phyloP scores from a whole-genome alignment of 2,888 invertebrate genomes.

The Strigamia maritima region DNA sequence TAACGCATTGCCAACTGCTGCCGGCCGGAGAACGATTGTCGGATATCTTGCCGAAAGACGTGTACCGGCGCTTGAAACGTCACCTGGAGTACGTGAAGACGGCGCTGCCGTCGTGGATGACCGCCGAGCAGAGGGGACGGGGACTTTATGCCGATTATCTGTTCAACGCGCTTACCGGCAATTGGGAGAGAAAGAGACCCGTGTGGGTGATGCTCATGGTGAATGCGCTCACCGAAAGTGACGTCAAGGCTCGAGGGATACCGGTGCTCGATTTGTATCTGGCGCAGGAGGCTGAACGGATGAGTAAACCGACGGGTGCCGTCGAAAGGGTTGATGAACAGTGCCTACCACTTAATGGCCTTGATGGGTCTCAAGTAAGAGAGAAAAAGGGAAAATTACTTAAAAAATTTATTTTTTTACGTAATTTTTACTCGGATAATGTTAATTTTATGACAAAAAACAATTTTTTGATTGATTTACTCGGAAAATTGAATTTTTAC shows the following conservation, averaged over 20 bases:
- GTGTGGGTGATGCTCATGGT: constrained; percentile 60
- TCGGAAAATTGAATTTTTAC: too few species aligned
- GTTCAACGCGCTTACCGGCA: constrained; percentile 55
- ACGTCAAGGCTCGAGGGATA: constrained; percentile 53
- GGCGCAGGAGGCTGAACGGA: constrained; percentile 55
- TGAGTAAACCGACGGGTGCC: constrained; percentile 55
- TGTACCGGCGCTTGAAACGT: constrained; percentile 54
- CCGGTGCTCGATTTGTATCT: constrained; percentile 59
- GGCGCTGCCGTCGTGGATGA: constrained; percentile 55
- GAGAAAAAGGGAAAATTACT: background rate
- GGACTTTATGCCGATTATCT: constrained; percentile 56
- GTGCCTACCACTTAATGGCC: constrained; percentile 58
- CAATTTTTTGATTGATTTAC: too few species aligned
- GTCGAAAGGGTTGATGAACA: constrained; percentile 59
- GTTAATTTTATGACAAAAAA: background rate
- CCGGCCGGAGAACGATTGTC: constrained; percentile 51
- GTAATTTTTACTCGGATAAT: too few species aligned
- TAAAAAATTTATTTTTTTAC: too few species aligned
- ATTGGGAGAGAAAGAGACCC: constrained; percentile 58
- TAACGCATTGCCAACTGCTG: constrained; percentile 56
- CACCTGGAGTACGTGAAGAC: constrained; percentile 54
- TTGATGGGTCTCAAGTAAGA: constrained; percentile 56
- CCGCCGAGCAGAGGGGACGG: constrained; percentile 50
- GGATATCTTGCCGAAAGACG: constrained; percentile 52
- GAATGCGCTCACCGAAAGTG: constrained; percentile 57